phyloP scores from a whole-genome alignment of 2,113 vertebrate genomes.

The Lophius piscatorius region DNA sequence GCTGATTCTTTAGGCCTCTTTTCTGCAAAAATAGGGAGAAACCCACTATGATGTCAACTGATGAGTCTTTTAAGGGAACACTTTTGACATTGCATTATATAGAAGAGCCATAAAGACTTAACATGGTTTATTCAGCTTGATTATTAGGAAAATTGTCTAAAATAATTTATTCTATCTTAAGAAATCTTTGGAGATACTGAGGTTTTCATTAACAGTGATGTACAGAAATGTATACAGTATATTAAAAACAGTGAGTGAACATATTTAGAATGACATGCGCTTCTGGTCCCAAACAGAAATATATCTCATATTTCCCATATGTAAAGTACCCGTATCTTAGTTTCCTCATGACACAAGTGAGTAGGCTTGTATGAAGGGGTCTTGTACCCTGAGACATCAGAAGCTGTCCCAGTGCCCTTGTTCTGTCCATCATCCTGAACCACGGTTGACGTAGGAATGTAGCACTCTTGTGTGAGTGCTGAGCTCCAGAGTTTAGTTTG shows the following conservation, averaged over 20 bases:
- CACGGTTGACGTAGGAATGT: conserved; percentile 59
- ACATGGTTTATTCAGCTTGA: not conserved
- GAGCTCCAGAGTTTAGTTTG: conserved; percentile 48
- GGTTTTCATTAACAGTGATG: not conserved
- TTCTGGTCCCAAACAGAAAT: too few species aligned
- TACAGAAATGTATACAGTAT: not conserved
- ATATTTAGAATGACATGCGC: too few species aligned
- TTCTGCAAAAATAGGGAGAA: conserved; percentile 17
- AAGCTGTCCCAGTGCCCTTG: conserved; percentile 37
- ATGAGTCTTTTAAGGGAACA: conserved; percentile 5
- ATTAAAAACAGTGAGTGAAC: too few species aligned
- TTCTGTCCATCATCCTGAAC: conserved; percentile 49
- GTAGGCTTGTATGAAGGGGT: conserved; percentile 10
- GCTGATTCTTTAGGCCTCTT: conserved; percentile 25
- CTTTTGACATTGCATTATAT: conserved; percentile 9
- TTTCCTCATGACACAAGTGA: conserved; percentile 9
- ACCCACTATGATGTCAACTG: conserved; percentile 13
- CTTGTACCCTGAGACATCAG: conserved; percentile 36
- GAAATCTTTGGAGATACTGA: not conserved
- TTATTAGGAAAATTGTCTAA: not conserved
- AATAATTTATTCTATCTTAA: not conserved
- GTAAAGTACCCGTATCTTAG: not conserved
- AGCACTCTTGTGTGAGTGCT: conserved; percentile 53
- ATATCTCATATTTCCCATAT: not conserved
- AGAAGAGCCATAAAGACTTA: too few species aligned